Evolutionary conservation across 64 coral and sea anemone species (phyloP).

Genomic region (Cladopsammia gracilis): DNA sequence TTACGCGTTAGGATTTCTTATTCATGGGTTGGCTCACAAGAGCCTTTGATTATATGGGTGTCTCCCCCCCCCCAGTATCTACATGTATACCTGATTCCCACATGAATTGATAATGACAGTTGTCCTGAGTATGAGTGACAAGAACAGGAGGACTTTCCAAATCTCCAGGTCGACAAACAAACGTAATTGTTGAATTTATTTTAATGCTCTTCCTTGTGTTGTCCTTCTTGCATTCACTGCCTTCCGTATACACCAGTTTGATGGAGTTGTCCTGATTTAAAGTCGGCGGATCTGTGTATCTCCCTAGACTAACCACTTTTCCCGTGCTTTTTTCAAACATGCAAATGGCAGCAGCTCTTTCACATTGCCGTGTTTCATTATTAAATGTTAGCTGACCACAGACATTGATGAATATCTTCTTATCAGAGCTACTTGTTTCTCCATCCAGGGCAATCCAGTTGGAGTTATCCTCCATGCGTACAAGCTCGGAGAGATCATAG

Average conservation of each 20-base stretch:
- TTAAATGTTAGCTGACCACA: conserved; percentile 69
- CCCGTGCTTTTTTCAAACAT: conserved; percentile 61
- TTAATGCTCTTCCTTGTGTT: conserved; percentile 14
- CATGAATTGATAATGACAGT: conserved; percentile 82
- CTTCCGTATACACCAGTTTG: conserved; percentile 67
- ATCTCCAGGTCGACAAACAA: conserved; percentile 89
- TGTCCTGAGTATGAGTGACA: conserved; percentile 64
- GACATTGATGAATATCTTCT: conserved; percentile 78
- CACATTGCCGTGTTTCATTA: conserved; percentile 54
- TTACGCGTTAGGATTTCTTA: no score
- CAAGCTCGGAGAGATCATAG: conserved; percentile 86
- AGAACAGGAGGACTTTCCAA: conserved; percentile 87
- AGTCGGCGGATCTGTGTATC: conserved; percentile 46
- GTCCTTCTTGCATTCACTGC: conserved; percentile 75
- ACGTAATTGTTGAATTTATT: conserved; percentile 75
- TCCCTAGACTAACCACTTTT: conserved; percentile 54
- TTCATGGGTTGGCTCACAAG: no score
- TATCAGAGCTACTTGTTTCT: conserved; percentile 69
- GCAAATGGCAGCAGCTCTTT: conserved; percentile 65
- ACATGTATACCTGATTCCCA: conserved; percentile 78
- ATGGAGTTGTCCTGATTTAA: conserved; percentile 82
- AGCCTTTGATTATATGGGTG: no score
- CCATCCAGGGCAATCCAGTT: conserved; percentile 94
- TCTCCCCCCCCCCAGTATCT: not conserved
- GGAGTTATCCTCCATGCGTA: conserved; percentile 42